Percentiles rank a stretch among this genome's conserved stretches.
Evolutionary conservation across 2,888 invertebrate species (phyloP).

Genomic region (Gnatocerus cornutus): DNA sequence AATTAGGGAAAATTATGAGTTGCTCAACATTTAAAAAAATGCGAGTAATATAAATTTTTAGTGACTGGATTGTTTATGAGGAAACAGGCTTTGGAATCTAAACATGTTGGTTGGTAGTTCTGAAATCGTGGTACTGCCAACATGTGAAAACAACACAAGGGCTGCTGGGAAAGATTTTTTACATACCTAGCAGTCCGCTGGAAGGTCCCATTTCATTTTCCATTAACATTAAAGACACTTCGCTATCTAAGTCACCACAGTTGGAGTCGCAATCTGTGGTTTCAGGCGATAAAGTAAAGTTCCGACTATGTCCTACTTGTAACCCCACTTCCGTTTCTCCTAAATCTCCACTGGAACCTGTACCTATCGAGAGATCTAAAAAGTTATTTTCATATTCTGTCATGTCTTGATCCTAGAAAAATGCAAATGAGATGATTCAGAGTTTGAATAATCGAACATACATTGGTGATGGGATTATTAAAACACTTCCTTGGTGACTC

Average conservation of each 20-base stretch:
- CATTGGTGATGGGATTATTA: conserved; percentile 69
- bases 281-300: conserved; percentile 93
- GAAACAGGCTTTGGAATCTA: too few species aligned
- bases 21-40: too few species aligned
- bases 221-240: conserved; percentile 85
- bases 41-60: too few species aligned
- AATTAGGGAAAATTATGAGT: too few species aligned
- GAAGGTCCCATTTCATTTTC: conserved; percentile 76
- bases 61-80: too few species aligned
- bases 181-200: conserved; percentile 66
- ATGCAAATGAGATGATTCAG: conserved; percentile 9
- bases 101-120: too few species aligned
- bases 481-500: conserved; percentile 77
- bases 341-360: conserved; percentile 78
- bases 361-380: conserved; percentile 76
- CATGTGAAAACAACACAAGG: too few species aligned
- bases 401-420: conserved; percentile 71
- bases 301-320: conserved; percentile 82
- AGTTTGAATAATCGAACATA: conserved; percentile 3
- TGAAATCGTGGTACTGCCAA: too few species aligned
- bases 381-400: conserved; percentile 76
- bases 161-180: too few species aligned
- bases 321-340: conserved; percentile 78
- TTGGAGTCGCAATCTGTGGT: conserved; percentile 94
- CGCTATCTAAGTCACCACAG: conserved; percentile 89